Base-by-base conservation (phyloP, 2,888 invertebrate genomes). In the Candidula unifasciata region DNA sequence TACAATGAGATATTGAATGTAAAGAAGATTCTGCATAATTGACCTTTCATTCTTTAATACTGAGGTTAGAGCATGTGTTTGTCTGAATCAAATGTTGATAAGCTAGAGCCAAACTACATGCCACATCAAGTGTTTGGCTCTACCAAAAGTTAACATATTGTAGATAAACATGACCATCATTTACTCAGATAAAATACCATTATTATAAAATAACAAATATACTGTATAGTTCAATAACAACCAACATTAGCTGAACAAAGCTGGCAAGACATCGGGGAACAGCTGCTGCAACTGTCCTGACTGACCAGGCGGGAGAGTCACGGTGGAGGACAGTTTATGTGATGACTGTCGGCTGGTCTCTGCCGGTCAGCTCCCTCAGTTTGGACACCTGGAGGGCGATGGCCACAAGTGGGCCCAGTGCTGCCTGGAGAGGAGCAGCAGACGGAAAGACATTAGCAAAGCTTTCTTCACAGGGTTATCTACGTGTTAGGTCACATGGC, bases 341-440 rank as follows among this genome's bases (percentile, higher is more conserved):
- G 93, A 99, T 99, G 88, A 99, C 99, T 78, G 99, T 99, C 84
- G 99, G 99, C 35, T 96, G 96, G 88, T 96, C 95, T 76, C 99
- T 96, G 13, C 98, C 98, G 2, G 99, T 99, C 93, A 96, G 96
- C 90, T 96, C 95, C 88, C 95, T 95, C 82, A 99, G 95, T 91
- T 97, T 95, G 0, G 98, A 96, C 69, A 99, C 95, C 89, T 96
- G 94, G 82, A 99, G 94, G 0, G 98, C 98, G 84, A 99, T 96
- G 85, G 96, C 95, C 33, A 99, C 96, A 73, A 99, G 95, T 0
- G 99, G 98, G 90, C 96, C 96, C 88, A 99, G 94, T 95, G 97
- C 96, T 83, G 94, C 94, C 94, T 96, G 90, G 64, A 92, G 91
- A 44, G 77, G 16, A 73, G 8, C 78, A 37, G 24, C 57, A 0